Evolutionary conservation across 2,888 invertebrate species (phyloP), one percentile per base, ranked within the genome.

Genomic region (Omphaloscelis lunosa): DNA sequence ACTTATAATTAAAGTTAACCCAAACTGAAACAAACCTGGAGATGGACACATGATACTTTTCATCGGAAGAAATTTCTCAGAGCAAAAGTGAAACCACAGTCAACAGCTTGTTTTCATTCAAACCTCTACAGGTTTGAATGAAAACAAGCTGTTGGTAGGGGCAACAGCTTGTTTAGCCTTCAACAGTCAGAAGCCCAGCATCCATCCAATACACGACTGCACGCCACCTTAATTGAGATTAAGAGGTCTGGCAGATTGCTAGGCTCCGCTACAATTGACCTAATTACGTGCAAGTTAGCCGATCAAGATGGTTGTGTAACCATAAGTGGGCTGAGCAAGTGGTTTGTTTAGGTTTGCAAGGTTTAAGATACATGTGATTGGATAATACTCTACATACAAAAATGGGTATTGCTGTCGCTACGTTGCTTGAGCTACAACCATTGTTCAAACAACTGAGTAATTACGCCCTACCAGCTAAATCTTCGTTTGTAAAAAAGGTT

Each of bases 211-310:
- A 53, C 27, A 58, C 41, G 53, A 70, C 80, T 72, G 59, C 58
- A 29, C n/a, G 51, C 72, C 65, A 71, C 76, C 70, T 73, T 48
- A 67, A 66, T 62, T 70, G 23, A 75, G 77, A 85, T 82, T 78
- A 75, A 78, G 82, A 74, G 75, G 75, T 61, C 75, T 87, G 88
- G 85, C 88, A 39, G 51, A 20, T 51, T 48, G 85, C 85, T 85
- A 85, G 82, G 61, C 59, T 68, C 73, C 56, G 45, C 58, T 34
- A 53, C 82, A 70, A 78, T 78, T 85, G 82, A 87, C 87, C 85
- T 85, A 76, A 81, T 85, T 85, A 85, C 81, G 65, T 66, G 77
- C 67, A 82, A 84, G 73, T 85, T 81, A 77, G 75, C 58, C 39
- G 51, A 80, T 84, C 68, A 73, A 80, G 77, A 77, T 39, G 61